Evolutionary conservation across 1,140 invertebrate genomes (phyloP).

Genomic region (Amyelois transitella): DNA sequence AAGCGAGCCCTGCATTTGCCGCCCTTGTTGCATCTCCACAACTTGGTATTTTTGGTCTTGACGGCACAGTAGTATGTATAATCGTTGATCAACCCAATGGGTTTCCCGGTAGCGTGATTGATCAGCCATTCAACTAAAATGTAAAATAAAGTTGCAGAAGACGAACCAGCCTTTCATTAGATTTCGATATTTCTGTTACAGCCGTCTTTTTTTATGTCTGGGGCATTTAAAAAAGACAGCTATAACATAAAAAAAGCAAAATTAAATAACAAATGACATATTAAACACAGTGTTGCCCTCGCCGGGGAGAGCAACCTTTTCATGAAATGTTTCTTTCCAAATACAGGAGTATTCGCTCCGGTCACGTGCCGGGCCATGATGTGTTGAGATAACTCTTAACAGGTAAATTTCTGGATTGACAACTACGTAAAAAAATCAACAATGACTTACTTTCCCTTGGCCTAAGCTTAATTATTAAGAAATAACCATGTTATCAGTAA

Average conservation of each 20-base stretch:
- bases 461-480: no score
- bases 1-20: constrained; percentile 22
- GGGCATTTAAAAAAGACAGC: neutral
- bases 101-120: constrained; percentile 16
- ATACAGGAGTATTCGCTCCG: no score
- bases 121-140: constrained; percentile 22
- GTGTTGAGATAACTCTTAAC: no score
- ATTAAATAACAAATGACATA: neutral
- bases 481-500: no score
- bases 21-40: constrained; percentile 28
- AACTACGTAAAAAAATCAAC: no score
- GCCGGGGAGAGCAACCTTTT: neutral
- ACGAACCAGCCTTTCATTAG: no score
- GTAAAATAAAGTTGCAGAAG: neutral
- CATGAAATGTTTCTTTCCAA: neutral
- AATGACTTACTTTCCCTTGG: no score
- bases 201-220: neutral
- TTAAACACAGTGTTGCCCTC: neutral
- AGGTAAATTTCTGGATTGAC: no score
- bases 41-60: constrained; percentile 4
- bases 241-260: neutral
- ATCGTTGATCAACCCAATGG: constrained; percentile 21
- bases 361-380: no score
- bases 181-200: no score
- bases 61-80: constrained; percentile 27